phyloP scores from a whole-genome alignment of 2,888 invertebrate species.

The Spisula solida region DNA sequence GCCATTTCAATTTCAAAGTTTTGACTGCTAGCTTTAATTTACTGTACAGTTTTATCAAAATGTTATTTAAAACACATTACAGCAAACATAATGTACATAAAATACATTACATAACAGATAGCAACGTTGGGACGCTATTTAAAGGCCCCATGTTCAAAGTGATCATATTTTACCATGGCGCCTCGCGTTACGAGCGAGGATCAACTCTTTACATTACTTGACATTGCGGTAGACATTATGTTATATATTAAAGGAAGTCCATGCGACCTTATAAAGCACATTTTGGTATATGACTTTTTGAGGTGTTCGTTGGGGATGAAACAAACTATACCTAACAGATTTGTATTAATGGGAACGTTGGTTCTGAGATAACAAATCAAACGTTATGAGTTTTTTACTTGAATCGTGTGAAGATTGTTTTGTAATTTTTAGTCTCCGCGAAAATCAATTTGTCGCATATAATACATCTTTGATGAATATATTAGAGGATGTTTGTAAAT shows the following conservation, averaged over 20 bases:
- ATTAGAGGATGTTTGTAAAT: not conserved
- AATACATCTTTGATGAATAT: constrained; percentile 13
- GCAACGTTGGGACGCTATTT: constrained; percentile 58
- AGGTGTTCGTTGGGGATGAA: constrained; percentile 12
- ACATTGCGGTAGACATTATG: constrained; percentile 34
- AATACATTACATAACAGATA: constrained; percentile 64
- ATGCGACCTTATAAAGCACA: not conserved
- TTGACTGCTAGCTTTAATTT: constrained; percentile 63
- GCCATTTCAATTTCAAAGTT: constrained; percentile 63
- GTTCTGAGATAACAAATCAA: constrained; percentile 2
- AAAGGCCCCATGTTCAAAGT: constrained; percentile 59
- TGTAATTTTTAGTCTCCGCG: not conserved
- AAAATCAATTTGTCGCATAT: constrained; percentile 12
- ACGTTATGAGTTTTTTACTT: constrained; percentile 14
- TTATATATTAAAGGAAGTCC: constrained; percentile 34
- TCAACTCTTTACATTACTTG: constrained; percentile 51
- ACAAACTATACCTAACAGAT: constrained; percentile 13
- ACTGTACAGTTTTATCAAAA: constrained; percentile 69
- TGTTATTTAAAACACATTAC: constrained; percentile 74
- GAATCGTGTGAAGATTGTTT: constrained; percentile 19
- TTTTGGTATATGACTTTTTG: constrained; percentile 15
- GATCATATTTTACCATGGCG: constrained; percentile 68
- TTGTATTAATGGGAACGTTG: not conserved
- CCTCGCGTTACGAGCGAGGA: constrained; percentile 55
- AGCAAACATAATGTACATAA: constrained; percentile 59